A percentile compares a stretch with the other conserved stretches of the same genome.
Evolutionary conservation across 2,888 invertebrate species (phyloP).

Genomic region (Galerucella nymphaeae): DNA sequence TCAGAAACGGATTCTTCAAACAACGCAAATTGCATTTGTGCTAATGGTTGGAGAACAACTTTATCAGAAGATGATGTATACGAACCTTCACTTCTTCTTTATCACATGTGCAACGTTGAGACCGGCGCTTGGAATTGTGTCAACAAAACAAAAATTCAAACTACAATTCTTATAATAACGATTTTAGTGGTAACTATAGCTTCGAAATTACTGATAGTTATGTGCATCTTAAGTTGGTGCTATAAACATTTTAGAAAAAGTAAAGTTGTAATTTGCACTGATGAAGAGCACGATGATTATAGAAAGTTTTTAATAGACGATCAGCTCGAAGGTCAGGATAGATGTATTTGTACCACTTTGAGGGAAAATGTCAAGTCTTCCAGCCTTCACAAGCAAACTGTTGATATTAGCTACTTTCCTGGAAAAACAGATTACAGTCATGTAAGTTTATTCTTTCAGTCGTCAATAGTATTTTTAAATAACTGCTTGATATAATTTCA

Average conservation of each 20-base stretch:
- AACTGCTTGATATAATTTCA: no score
- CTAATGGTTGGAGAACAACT: slow-evolving; percentile 62
- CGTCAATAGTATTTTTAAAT: background rate
- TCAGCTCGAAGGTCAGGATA: slow-evolving; percentile 26
- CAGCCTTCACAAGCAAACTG: slow-evolving; percentile 40
- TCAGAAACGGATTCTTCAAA: slow-evolving; percentile 56
- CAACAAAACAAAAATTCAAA: slow-evolving; percentile 56
- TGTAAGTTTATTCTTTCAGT: background rate
- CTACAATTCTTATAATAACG: slow-evolving; percentile 57
- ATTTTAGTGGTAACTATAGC: slow-evolving; percentile 53
- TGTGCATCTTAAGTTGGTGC: slow-evolving; percentile 57
- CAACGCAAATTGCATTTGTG: slow-evolving; percentile 59
- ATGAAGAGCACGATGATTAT: slow-evolving; percentile 41
- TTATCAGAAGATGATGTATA: slow-evolving; percentile 57
- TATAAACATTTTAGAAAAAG: slow-evolving; percentile 49
- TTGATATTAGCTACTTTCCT: slow-evolving; percentile 46
- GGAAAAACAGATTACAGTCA: background rate
- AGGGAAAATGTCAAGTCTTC: background rate
- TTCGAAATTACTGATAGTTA: slow-evolving; percentile 53
- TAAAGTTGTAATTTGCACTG: slow-evolving; percentile 34
- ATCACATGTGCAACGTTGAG: slow-evolving; percentile 65
- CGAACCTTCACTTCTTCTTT: slow-evolving; percentile 59
- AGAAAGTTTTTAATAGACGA: slow-evolving; percentile 42
- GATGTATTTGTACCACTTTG: slow-evolving; percentile 42
- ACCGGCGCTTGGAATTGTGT: slow-evolving; percentile 59